A percentile compares a stretch with the other conserved stretches of the same genome.
Evolutionary conservation across 2,888 invertebrate genomes (phyloP).

Genomic region (Macrosoma leucophasiata): DNA sequence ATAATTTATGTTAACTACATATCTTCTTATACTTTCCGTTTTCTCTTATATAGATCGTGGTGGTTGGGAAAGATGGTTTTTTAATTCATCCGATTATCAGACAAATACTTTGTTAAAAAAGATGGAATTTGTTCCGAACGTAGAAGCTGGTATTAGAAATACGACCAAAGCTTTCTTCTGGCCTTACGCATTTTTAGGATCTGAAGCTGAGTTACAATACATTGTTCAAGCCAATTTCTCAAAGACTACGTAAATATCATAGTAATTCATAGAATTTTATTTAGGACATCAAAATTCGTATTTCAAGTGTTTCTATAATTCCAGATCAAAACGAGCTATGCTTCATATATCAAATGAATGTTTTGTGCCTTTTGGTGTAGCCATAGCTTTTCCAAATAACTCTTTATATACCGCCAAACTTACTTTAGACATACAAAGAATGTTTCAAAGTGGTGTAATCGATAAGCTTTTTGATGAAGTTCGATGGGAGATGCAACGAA

Average conservation of each 20-base stretch:
- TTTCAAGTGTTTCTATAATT: conserved; percentile 24
- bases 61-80: conserved; percentile 85
- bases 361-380: conserved; percentile 82
- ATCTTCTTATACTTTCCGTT: no score
- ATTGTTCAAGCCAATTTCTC: conserved; percentile 83
- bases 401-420: conserved; percentile 79
- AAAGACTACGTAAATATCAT: conserved; percentile 45
- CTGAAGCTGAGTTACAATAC: conserved; percentile 81
- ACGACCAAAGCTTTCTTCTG: conserved; percentile 85
- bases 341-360: conserved; percentile 85
- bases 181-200: conserved; percentile 86
- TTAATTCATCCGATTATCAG: conserved; percentile 79
- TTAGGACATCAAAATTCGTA: no score
- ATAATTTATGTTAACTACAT: no score
- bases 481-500: conserved; percentile 82
- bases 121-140: conserved; percentile 79
- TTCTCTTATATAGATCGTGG: conserved; percentile 73
- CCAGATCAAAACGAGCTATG: conserved; percentile 76
- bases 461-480: conserved; percentile 81
- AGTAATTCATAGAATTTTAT: neutral
- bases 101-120: conserved; percentile 78
- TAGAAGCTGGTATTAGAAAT: conserved; percentile 82
- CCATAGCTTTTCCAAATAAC: conserved; percentile 78
- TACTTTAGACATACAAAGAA: conserved; percentile 75
- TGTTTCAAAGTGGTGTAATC: conserved; percentile 81